Base-by-base conservation (phyloP, 2,113 vertebrate species). In the Hirundichthys speculiger region DNA sequence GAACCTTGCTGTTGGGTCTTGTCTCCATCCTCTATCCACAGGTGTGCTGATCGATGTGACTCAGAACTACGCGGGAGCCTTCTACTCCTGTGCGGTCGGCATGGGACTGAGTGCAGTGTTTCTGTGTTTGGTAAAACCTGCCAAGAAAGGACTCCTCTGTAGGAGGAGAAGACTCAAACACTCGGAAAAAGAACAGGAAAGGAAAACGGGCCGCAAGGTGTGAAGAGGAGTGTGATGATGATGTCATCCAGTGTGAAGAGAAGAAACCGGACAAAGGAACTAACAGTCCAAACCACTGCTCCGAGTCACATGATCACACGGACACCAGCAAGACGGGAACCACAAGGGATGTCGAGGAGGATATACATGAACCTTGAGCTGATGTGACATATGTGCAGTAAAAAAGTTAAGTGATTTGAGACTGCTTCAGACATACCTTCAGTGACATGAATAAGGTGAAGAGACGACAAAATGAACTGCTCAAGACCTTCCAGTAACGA, bases 21-120 rank as follows among this genome's bases (percentile, higher is more conserved):
- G 13, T 14, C 3, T 24, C 3, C 19, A 46, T 49, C 2, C n/a
- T 80, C 25, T 51, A 1, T 75, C 71, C 57, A 20, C 68, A 99
- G 98, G 97, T 46, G 73, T 94, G 73, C 87, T 99, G 74, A 96
- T 99, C 84, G 98, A 99, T 86, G 77, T 89, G 1, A 98, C 95
- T 4, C 68, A 92, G 40, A 93, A 96, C 54, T 99, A 99, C 64
- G 95, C 95, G 52, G 92, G 96, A 9, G 96, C 96, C 30, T 99
- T 99, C 81, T 98, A 96, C 81, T 98, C 95, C 30, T 98, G 97
- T 18, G 95, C 96, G 0, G 91, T 64, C 0, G 97, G 98, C 63
- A 94, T 95, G 94, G 79, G 84, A 0, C 2, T 97, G 60, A 94
- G 94, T 0, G 93, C 95, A 0, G 0, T 93, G 62, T 98, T 96